Evolutionary conservation across 1,140 invertebrate genomes (phyloP).

Genomic region (Drosophila jambulina): DNA sequence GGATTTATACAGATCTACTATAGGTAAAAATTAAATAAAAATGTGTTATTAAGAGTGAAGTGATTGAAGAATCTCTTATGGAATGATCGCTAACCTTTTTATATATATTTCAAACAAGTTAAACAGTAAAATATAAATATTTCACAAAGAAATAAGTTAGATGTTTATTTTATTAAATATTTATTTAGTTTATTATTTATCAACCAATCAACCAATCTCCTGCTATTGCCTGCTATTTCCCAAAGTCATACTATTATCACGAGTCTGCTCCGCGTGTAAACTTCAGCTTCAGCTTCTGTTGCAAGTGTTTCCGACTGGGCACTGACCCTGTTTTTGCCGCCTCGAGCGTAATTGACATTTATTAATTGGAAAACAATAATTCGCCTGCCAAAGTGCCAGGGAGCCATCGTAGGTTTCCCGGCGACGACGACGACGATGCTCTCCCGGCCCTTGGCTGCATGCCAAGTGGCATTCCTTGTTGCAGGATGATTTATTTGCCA

Average conservation of each 20-base stretch:
- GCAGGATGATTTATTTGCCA: constrained; percentile 66
- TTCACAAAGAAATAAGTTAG: no score
- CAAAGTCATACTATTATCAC: neutral
- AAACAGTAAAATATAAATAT: no score
- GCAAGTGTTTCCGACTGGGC: constrained; percentile 14
- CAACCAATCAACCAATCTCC: no score
- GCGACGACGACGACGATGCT: constrained; percentile 7
- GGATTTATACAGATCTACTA: neutral
- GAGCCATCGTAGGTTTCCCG: constrained; percentile 2
- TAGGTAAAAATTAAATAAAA: neutral
- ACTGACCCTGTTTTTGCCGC: constrained; percentile 68
- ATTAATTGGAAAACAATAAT: constrained; percentile 85
- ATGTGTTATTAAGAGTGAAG: no score
- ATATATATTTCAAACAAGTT: no score
- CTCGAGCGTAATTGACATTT: constrained; percentile 80
- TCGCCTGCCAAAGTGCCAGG: constrained; percentile 60
- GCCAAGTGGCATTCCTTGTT: constrained; percentile 55
- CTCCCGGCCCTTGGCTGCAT: constrained; percentile 34
- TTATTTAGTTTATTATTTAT: no score
- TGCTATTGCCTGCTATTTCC: neutral
- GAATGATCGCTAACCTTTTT: no score
- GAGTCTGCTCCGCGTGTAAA: constrained; percentile 23
- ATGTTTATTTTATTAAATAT: no score
- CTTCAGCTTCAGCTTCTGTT: neutral
- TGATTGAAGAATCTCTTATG: no score